Conservation (phyloP, 1,140 invertebrate species). For the Eciton burchellii region DNA sequence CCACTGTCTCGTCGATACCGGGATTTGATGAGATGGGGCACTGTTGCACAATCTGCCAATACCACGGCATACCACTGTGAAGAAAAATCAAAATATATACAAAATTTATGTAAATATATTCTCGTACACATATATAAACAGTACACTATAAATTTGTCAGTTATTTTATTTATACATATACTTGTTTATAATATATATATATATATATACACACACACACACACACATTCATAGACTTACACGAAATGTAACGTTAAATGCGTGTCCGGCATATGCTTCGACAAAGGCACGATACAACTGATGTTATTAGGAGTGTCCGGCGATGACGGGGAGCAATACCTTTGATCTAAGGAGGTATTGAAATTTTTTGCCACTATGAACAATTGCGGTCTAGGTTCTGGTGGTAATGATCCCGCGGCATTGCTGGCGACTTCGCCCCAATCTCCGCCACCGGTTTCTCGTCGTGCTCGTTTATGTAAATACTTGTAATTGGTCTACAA, state of each 20-base stretch:
- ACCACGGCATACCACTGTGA: slow-evolving; percentile 81
- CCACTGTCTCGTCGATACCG: slow-evolving; percentile 75
- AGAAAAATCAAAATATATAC: slow-evolving; percentile 9
- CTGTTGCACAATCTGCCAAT: slow-evolving; percentile 81
- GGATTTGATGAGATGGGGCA: slow-evolving; percentile 73
- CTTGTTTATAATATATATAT: too few relatives aligned
- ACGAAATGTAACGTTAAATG: slow-evolving; percentile 81
- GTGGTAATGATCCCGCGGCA: slow-evolving; percentile 81
- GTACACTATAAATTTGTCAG: neutral
- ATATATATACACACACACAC: too few relatives aligned
- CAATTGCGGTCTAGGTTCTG: slow-evolving; percentile 81
- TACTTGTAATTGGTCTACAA: slow-evolving; percentile 81
- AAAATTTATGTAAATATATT: too few relatives aligned
- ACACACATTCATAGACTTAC: slow-evolving; percentile 66
- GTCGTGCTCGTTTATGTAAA: slow-evolving; percentile 78
- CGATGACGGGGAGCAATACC: slow-evolving; percentile 79
- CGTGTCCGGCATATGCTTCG: slow-evolving; percentile 83
- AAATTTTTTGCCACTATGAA: slow-evolving; percentile 80
- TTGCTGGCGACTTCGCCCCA: slow-evolving; percentile 83
- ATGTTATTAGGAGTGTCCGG: slow-evolving; percentile 80
- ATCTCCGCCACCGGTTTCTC: slow-evolving; percentile 78
- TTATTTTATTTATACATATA: slow-evolving; percentile 39
- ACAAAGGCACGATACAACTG: slow-evolving; percentile 80
- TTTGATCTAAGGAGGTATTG: slow-evolving; percentile 81
- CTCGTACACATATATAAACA: neutral